Evolutionary conservation across 1,140 invertebrate genomes (phyloP).

Genomic region (Araneus ventricosus): DNA sequence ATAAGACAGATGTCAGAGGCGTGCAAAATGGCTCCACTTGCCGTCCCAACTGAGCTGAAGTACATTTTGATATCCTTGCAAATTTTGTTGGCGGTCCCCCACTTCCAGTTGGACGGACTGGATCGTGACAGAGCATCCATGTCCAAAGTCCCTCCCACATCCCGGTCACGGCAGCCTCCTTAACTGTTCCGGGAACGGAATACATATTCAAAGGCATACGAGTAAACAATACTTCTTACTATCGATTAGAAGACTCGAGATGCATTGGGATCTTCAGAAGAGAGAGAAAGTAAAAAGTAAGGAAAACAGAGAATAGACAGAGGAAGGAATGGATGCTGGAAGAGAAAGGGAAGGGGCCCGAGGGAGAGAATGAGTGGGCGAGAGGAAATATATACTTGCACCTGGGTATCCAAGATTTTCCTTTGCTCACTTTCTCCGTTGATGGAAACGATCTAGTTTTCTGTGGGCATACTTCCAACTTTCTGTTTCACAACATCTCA

Average conservation of each 20-base stretch:
- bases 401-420: slow-evolving; percentile 68
- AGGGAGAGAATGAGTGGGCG: slow-evolving; percentile 45
- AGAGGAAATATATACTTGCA: slow-evolving; percentile 71
- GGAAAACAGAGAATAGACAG: slow-evolving; percentile 52
- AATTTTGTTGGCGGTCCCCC: neutral
- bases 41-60: no score
- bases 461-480: slow-evolving; percentile 11
- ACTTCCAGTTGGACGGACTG: neutral
- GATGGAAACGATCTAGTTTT: neutral
- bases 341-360: neutral
- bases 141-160: slow-evolving; percentile 40
- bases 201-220: slow-evolving; percentile 68
- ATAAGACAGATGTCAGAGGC: no score
- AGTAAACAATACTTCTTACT: slow-evolving; percentile 72
- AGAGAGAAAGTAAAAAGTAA: slow-evolving; percentile 10
- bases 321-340: neutral
- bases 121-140: slow-evolving; percentile 65
- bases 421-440: neutral
- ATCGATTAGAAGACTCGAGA: slow-evolving; percentile 56
- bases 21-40: no score
- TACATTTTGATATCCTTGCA: neutral
- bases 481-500: neutral
- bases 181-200: slow-evolving; percentile 65
- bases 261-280: slow-evolving; percentile 36
- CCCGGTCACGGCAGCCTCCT: slow-evolving; percentile 57